Base-by-base conservation (phyloP, 2,888 invertebrate species). In the Acrocyrtus sp. region DNA sequence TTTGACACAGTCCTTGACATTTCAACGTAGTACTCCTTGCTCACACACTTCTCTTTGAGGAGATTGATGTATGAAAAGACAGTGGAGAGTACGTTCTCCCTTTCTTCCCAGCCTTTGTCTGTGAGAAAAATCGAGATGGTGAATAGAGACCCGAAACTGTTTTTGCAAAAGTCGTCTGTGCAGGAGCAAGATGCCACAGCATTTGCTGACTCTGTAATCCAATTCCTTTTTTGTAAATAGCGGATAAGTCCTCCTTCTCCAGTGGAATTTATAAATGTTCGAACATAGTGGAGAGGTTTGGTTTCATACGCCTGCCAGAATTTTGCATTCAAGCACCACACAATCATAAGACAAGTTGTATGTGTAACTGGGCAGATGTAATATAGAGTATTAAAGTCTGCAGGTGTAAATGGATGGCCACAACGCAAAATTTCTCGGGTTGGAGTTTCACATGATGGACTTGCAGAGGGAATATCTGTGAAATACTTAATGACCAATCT, bases 271-370 rank as follows among this genome's bases (percentile, higher is more conserved):
- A 68, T n/a, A 22, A 68, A 27, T 0, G 12, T 8, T 8, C 24
- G 15, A 6, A 68, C 19, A 12, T 53, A 68, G 5, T 53, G 24
- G 6, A 68, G 27, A 6, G 68, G 68, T 15, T 68, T 50, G 0
- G 22, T 29, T 22, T 60, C 53, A n/a, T 68, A 68, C 6, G 51
- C 29, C 19, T 26, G 39, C 68, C 68, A 68, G 24, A 24, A 60
- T 41, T 60, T 17, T 0, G 43, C 2, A 1, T 51, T 27, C 17
- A 68, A 60, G 5, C 26, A 19, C 68, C 68, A 68, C 2, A 45
- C 21, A 12, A 68, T 53, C 0, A 60, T n/a, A 4, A 68, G 19
- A 15, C 21, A 29, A 6, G 51, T 53, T 12, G 29, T n/a, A 5
- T 60, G 17, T 2, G 21, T 5, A 0, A 68, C 12, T 6, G 68